Percentiles rank a stretch among this genome's conserved stretches.
phyloP scores from a whole-genome alignment of 2,113 vertebrate genomes.

The Embiotoca jacksoni region DNA sequence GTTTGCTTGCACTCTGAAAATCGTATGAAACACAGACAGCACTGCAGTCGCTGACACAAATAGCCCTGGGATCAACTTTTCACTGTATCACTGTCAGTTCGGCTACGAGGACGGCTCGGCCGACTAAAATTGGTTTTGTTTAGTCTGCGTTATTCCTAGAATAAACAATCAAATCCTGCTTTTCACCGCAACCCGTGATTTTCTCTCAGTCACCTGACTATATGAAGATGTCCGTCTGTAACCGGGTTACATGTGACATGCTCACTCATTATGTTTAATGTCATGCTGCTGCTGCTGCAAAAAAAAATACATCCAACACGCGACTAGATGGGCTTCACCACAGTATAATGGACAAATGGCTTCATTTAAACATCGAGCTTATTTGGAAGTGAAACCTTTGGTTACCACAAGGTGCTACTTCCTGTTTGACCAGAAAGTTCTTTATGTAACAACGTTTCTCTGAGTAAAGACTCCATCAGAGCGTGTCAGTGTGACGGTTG shows the following conservation, averaged over 20 bases:
- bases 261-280: neutral
- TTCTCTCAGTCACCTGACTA: neutral
- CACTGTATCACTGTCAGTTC: neutral
- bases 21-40: neutral
- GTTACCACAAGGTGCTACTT: neutral
- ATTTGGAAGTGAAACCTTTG: neutral
- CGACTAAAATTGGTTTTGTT: neutral
- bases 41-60: neutral
- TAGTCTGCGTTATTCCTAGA: slow-evolving; percentile 13
- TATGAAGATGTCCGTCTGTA: neutral
- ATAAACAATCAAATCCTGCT: neutral
- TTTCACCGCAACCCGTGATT: neutral
- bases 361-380: neutral
- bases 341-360: neutral
- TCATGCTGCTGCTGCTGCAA: too few species aligned
- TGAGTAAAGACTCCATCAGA: too few species aligned
- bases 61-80: neutral
- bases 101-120: neutral
- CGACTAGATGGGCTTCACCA: neutral
- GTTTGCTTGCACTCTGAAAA: slow-evolving; percentile 24
- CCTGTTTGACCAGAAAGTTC: too few species aligned
- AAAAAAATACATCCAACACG: too few species aligned
- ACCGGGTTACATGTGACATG: too few species aligned
- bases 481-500: too few species aligned
- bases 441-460: too few species aligned